Evolutionary conservation across 2,888 invertebrate species (phyloP).

Genomic region (Neria commutata): DNA sequence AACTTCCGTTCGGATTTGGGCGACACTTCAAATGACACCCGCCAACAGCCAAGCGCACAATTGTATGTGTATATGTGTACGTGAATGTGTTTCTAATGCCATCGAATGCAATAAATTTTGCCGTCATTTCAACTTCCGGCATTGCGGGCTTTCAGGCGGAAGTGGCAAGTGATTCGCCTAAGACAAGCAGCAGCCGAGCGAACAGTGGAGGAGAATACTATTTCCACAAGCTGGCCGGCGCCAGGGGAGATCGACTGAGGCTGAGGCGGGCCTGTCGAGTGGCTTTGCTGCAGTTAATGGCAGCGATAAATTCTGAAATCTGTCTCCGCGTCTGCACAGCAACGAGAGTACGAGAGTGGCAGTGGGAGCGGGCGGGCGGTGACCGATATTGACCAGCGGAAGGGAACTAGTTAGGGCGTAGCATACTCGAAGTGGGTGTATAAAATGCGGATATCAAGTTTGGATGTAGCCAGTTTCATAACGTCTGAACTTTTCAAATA

Average conservation of each 20-base stretch:
- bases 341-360: too few relatives aligned
- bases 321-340: conserved; percentile 17
- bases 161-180: conserved; percentile 23
- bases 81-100: conserved; percentile 19
- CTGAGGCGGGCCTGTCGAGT: conserved; percentile 3
- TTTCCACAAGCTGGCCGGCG: not conserved
- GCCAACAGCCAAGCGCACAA: too few relatives aligned
- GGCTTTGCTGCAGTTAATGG: conserved; percentile 27
- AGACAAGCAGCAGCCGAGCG: conserved; percentile 22
- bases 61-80: too few relatives aligned
- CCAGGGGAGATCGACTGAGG: too few relatives aligned
- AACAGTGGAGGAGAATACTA: not conserved
- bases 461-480: not conserved
- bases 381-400: too few relatives aligned
- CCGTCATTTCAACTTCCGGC: conserved; percentile 52
- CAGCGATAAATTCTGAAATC: conserved; percentile 28
- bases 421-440: too few relatives aligned
- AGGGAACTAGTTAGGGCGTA: not conserved
- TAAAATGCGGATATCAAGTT: not conserved
- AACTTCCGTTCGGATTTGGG: conserved; percentile 18
- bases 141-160: conserved; percentile 26
- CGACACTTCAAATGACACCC: conserved; percentile 29
- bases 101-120: conserved; percentile 52
- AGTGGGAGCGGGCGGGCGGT: not conserved
- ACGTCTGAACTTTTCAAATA: conserved; percentile 21